Conservation (phyloP, 2,797 vertebrate genomes). For the Ispidina lecontei region DNA sequence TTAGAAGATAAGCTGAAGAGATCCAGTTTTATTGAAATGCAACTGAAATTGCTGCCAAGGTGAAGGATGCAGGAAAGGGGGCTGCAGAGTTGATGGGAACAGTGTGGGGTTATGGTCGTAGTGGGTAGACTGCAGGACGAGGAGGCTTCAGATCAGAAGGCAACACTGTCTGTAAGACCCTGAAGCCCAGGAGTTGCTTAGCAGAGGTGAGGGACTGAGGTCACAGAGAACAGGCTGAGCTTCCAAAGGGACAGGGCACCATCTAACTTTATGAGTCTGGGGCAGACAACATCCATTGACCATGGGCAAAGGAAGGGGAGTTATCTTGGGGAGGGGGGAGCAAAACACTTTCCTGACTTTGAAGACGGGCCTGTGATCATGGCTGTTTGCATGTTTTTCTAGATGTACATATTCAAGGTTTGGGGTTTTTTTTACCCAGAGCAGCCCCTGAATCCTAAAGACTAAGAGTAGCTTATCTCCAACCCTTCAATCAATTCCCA, state of each 20-base stretch:
- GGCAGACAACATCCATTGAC: not conserved
- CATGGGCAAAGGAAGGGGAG: not conserved
- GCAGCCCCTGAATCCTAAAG: not conserved
- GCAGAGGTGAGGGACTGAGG: not conserved
- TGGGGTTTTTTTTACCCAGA: not conserved
- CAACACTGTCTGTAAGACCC: not conserved
- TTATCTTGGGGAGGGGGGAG: not conserved
- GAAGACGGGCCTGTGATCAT: not conserved
- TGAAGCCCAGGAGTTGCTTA: not conserved
- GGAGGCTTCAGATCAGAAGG: not conserved
- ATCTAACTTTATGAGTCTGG: not conserved
- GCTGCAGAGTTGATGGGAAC: not conserved
- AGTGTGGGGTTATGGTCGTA: not conserved
- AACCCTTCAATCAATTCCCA: not conserved
- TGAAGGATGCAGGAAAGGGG: not conserved
- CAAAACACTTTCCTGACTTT: not conserved
- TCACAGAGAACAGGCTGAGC: not conserved
- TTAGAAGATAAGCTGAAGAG: not conserved
- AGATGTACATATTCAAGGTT: not conserved
- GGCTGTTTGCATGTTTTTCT: not conserved
- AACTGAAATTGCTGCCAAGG: not conserved
- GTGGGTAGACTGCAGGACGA: not conserved
- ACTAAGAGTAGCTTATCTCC: not conserved
- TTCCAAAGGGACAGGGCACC: not conserved
- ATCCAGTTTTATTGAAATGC: not conserved